phyloP scores from a whole-genome alignment of 1,140 invertebrate species.

The Caenorhabditis brenneri region DNA sequence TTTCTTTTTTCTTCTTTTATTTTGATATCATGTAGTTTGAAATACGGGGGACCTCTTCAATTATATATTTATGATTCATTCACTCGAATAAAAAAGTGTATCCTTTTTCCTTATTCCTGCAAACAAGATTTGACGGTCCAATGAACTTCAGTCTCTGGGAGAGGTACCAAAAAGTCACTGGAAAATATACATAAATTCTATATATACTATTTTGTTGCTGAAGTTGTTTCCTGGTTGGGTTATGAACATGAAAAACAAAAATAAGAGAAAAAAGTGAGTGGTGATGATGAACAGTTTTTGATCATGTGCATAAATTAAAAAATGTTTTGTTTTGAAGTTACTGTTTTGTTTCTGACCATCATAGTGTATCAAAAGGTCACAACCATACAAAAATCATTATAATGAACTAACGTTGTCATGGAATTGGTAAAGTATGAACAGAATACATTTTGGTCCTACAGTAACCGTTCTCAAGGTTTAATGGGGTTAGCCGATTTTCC shows the following conservation, averaged over 20 bases:
- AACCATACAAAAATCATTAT: too few species aligned
- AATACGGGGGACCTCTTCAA: not conserved
- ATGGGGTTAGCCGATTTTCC: too few species aligned
- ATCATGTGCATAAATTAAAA: not conserved
- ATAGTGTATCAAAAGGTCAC: too few species aligned
- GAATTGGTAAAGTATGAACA: too few species aligned
- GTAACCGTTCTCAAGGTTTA: too few species aligned
- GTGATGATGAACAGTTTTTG: too few species aligned
- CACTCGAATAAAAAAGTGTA: slow-evolving; percentile 9
- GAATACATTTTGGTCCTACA: too few species aligned
- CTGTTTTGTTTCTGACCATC: not conserved
- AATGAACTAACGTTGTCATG: too few species aligned
- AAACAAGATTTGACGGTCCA: slow-evolving; percentile 26
- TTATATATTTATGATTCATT: not conserved
- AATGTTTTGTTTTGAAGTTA: not conserved
- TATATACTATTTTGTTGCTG: not conserved
- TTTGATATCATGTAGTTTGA: slow-evolving; percentile 31
- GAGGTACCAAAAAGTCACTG: not conserved
- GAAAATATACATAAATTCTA: not conserved
- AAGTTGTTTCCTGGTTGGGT: not conserved
- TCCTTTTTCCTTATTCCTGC: not conserved
- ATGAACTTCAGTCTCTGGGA: slow-evolving; percentile 3
- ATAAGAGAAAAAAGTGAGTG: not conserved
- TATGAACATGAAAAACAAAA: not conserved
- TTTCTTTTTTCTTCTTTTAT: not conserved